Evolutionary conservation across 2,113 vertebrate species (phyloP), one percentile per base, ranked within the genome.

Genomic region (Nerophis lumbriciformis): DNA sequence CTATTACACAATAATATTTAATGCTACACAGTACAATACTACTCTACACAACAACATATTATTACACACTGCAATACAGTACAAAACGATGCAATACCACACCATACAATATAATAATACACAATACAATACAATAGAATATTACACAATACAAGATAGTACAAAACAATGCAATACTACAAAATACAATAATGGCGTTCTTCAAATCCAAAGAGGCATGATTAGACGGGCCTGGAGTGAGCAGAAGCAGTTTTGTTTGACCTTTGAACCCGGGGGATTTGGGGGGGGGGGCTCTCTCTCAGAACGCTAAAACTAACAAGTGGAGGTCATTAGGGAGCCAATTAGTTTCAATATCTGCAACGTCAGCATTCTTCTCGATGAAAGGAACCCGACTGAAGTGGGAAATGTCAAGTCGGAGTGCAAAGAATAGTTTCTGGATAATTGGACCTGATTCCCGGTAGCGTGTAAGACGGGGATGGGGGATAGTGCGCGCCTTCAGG

Each of bases 141-240:
- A 6, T 6, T 42, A 8, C 11, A 8, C 42, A 44, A 44, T 3
- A 38, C 19, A 19, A 19, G 1, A 19, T 19, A 19, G 19, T 19
- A 19, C 19, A 19, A 19, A 19, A 19, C 19, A 19, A 19, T 19
- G 19, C 1, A 19, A 19, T 19, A 19, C 19, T 38, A 5, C 38
- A 38, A 38, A 38, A 38, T 38, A 19, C 38, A 38, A 38, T 7
- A 38, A 19, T 6, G 14, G 53, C 16, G 54, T 8, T 16, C 28
- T 15, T 37, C 69, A 15, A 67, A 68, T 48, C 64, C 5, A 1
- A 47, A 44, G 19, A 63, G 42, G 49, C 57, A 78, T 72, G 71
- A 82, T 82, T 84, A 80, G 48, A 70, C 47, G 38, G 4, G 19
- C 51, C 67, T 48, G 54, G 66, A 21, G 63, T 16, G 38, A 75